A percentile compares a stretch with the other conserved stretches of the same genome.
These are phyloP conservation scores for Eupithecia subfuscata DNA, from an alignment of 2,888 invertebrate genomes.

Conservation along the genomic window DNA sequence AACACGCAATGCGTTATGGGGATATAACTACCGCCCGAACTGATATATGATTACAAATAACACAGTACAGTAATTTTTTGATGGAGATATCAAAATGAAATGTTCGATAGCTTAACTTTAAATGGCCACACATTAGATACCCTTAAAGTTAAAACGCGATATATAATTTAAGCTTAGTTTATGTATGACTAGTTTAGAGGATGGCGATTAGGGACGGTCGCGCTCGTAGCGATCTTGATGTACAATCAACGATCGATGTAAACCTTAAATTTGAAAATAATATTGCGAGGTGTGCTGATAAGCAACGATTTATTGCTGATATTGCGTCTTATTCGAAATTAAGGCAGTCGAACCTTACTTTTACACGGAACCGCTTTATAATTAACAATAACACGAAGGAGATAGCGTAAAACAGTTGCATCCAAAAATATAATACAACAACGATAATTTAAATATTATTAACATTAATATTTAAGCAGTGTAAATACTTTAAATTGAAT, in stretches of 20 bases:
- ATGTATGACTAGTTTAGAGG: constrained; percentile 82
- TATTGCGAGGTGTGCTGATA: constrained; percentile 74
- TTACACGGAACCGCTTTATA: constrained; percentile 59
- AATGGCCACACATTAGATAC: constrained; percentile 59
- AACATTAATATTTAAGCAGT: constrained; percentile 80
- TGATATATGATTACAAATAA: constrained; percentile 61
- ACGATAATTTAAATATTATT: constrained; percentile 77
- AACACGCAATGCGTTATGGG: constrained; percentile 70
- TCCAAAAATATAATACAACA: constrained; percentile 82
- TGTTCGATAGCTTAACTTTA: constrained; percentile 50
- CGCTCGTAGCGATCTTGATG: constrained; percentile 74
- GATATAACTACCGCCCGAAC: constrained; percentile 61
- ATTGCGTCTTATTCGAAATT: constrained; percentile 36
- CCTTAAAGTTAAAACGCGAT: constrained; percentile 62
- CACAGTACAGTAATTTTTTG: constrained; percentile 51
- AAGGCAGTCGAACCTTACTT: constrained; percentile 47
- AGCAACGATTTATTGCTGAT: constrained; percentile 55
- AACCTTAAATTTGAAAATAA: constrained; percentile 75
- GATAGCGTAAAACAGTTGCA: constrained; percentile 76
- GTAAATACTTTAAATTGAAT: constrained; percentile 81
- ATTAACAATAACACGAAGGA: constrained; percentile 72
- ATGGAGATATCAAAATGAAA: constrained; percentile 54
- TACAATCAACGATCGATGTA: constrained; percentile 69
- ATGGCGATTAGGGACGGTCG: constrained; percentile 83
- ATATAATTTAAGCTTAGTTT: constrained; percentile 69